Base-by-base conservation (phyloP, 2,888 invertebrate species). In the Plagodis dolabraria region DNA sequence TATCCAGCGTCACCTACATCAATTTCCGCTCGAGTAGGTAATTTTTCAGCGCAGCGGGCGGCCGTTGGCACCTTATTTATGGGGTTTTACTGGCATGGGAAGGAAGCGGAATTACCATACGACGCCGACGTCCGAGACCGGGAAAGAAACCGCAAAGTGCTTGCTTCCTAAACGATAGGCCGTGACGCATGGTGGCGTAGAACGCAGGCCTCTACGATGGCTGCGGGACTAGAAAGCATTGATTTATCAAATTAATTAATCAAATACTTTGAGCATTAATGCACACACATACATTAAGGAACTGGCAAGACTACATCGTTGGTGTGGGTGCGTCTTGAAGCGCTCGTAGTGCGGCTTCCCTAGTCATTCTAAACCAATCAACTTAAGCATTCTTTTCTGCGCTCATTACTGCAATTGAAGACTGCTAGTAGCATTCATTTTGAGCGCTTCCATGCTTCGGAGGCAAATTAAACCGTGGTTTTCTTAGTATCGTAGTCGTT, bases 71-170 rank as follows among this genome's bases (percentile, higher is more conserved):
- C 81, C 79, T 86, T 83, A 92, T 92, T 92, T 92, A 92, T 88
- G 85, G 75, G 74, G 74, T 70, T 73, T 22, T 70, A 70, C 81
- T 77, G 80, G 79, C 77, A 80, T 70, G 63, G 80, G 88, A 90
- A 91, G 91, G 91, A 91, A 91, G 75, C 80, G 67, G 72, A 82
- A 91, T 92, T 92, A 89, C 86, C 92, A 92, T 91, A 91, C 86
- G 83, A 87, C 88, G 81, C 83, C 83, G 83, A 87, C 88, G 81
- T 83, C 83, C 83, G 83, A 75, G 55, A 56, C 75, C 80, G 80
- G 82, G 85, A 88, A 87, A 87, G 84, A 87, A 87, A 83, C 82
- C 75, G 73, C 67, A 67, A 67, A 67, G 65, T 69, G 65, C 62
- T 60, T 44, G 80, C 79, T 79, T 76, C 80, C 82, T 84, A 79